These are phyloP conservation scores for Sminthopsis crassicaudata DNA, from an alignment of 2,113 vertebrate genomes.

Conservation along the genomic window DNA sequence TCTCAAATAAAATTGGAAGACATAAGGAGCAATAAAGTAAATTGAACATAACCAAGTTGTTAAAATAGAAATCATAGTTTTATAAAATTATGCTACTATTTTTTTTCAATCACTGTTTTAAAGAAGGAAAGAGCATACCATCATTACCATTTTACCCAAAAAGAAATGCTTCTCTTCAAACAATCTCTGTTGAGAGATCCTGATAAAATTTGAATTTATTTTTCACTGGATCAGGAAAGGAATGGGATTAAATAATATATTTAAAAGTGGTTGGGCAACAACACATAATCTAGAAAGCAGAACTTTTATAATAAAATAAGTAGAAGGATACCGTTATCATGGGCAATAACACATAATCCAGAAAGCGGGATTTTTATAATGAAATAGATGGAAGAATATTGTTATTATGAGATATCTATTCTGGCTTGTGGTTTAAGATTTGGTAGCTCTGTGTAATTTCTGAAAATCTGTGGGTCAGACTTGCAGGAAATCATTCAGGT, in stretches of 20 bases:
- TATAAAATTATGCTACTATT: not conserved
- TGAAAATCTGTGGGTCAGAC: constrained; percentile 32
- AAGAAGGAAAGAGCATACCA: not conserved
- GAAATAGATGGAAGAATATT: constrained; percentile 11
- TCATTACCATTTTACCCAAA: not conserved
- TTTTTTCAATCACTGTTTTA: not conserved
- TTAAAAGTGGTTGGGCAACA: constrained; percentile 30
- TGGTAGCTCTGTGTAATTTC: not conserved
- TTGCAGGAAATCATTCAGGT: constrained; percentile 18
- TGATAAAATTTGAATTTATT: constrained; percentile 35
- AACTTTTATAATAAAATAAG: constrained; percentile 12
- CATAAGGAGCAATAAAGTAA: not conserved
- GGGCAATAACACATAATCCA: constrained; percentile 15
- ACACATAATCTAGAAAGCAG: constrained; percentile 48
- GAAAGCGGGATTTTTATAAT: constrained; percentile 52
- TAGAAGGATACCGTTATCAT: constrained; percentile 28
- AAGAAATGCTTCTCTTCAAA: constrained; percentile 6
- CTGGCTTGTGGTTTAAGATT: not conserved
- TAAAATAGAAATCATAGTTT: constrained; percentile 3
- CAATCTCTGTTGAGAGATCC: constrained; percentile 26
- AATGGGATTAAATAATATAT: constrained; percentile 61
- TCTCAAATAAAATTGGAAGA: not conserved
- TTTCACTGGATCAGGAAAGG: constrained; percentile 60
- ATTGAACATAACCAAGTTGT: not conserved
- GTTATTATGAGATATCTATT: constrained; percentile 7